phyloP scores from a whole-genome alignment of 2,888 invertebrate genomes.

The Lissonota sp. region DNA sequence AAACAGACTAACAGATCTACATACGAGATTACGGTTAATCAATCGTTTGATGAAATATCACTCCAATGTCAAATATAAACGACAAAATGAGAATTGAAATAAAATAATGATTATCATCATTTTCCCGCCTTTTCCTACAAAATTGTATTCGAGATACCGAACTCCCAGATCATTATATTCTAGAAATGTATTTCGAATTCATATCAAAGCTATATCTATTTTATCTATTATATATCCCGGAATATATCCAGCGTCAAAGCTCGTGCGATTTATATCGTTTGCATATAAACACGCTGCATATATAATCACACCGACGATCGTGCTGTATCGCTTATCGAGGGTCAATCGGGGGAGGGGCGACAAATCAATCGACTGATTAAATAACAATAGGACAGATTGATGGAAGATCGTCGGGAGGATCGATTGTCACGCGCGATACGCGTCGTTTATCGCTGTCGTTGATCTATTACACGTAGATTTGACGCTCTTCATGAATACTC shows the following conservation, averaged over 20 bases:
- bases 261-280: not conserved
- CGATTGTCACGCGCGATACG: constrained; percentile 17
- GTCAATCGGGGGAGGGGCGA: constrained; percentile 6
- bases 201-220: too few relatives aligned
- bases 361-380: constrained; percentile 49
- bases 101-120: too few relatives aligned
- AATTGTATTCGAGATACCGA: too few relatives aligned
- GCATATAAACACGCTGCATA: not conserved
- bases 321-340: not conserved
- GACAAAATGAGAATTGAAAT: not conserved
- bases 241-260: not conserved
- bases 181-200: too few relatives aligned
- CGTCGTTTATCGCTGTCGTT: constrained; percentile 22
- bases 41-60: constrained; percentile 26
- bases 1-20: constrained; percentile 40
- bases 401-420: constrained; percentile 18
- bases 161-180: too few relatives aligned
- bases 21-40: constrained; percentile 21
- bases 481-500: constrained; percentile 52
- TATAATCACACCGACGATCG: not conserved
- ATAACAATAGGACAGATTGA: constrained; percentile 47
- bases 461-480: constrained; percentile 39
- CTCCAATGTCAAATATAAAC: not conserved
- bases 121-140: too few relatives aligned
- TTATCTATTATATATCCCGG: too few relatives aligned